A percentile compares a stretch with the other conserved stretches of the same genome.
Conservation (phyloP, 2,888 invertebrate genomes). For the Encarsia formosa region DNA sequence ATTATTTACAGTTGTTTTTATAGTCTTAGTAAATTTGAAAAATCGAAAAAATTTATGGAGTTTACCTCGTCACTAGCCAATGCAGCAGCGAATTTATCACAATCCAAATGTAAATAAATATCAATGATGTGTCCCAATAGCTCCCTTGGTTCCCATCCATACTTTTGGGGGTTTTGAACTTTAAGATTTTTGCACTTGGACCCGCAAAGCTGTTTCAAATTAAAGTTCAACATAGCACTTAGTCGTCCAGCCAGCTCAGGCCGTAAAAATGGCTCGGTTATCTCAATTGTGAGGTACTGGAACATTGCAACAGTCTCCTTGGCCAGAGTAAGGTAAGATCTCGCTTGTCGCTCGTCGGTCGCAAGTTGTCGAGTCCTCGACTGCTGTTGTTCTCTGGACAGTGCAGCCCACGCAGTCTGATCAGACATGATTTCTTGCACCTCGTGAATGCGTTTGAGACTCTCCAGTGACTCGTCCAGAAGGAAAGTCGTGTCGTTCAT, state of each 20-base stretch:
- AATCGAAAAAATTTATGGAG: background rate
- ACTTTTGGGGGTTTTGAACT: conserved; percentile 89
- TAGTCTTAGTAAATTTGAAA: background rate
- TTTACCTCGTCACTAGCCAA: conserved; percentile 91
- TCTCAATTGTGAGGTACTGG: conserved; percentile 91
- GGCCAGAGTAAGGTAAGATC: conserved; percentile 86
- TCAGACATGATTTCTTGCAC: conserved; percentile 82
- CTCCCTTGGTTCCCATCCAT: conserved; percentile 94
- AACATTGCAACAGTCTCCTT: conserved; percentile 98
- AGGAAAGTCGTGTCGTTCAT: conserved; percentile 98
- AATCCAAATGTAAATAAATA: conserved; percentile 94
- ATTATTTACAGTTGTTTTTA: background rate
- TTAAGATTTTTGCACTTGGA: conserved; percentile 92
- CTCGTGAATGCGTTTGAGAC: conserved; percentile 80
- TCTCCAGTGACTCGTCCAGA: conserved; percentile 91
- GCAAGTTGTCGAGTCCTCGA: conserved; percentile 72
- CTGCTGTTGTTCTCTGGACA: conserved; percentile 68
- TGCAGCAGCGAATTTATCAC: conserved; percentile 84
- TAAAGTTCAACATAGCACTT: conserved; percentile 98
- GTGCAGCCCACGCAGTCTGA: conserved; percentile 62
- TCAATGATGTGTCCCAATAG: conserved; percentile 89
- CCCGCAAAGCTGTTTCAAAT: conserved; percentile 93
- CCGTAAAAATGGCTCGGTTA: conserved; percentile 90
- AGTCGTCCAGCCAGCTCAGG: conserved; percentile 89
- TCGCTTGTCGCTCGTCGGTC: conserved; percentile 82